These are phyloP conservation scores for Nemurella pictetii DNA, from an alignment of 2,888 invertebrate genomes.

Conservation along the genomic window DNA sequence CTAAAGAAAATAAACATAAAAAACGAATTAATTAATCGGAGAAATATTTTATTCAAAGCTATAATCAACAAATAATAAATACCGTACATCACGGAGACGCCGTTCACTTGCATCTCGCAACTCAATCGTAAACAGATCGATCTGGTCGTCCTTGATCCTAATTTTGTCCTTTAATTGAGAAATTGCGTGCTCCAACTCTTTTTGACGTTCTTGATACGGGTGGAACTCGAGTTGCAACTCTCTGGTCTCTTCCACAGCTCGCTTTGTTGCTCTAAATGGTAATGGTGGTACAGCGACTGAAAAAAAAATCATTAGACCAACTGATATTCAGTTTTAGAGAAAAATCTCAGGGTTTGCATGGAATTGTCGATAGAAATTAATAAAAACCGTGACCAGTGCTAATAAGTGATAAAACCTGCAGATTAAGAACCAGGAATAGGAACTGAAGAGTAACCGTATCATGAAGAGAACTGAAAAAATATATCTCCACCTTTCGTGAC, in stretches of 20 bases:
- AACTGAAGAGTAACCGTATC: too few relatives aligned
- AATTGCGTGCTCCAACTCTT: neutral
- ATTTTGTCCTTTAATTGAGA: neutral
- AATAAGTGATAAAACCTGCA: too few relatives aligned
- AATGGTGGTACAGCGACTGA: too few relatives aligned
- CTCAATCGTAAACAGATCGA: neutral
- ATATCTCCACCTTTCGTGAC: conserved; percentile 42
- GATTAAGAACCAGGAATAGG: too few relatives aligned
- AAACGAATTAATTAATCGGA: neutral
- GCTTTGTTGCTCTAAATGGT: neutral
- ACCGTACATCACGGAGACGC: conserved; percentile 79
- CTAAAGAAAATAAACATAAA: conserved; percentile 37
- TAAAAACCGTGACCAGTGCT: too few relatives aligned
- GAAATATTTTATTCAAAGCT: neutral
- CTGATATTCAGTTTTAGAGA: too few relatives aligned
- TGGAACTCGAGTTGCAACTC: neutral
- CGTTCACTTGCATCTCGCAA: conserved; percentile 66
- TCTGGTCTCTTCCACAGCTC: neutral
- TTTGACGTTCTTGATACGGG: neutral
- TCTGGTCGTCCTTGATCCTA: neutral
- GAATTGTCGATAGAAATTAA: too few relatives aligned
- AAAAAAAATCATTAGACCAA: too few relatives aligned
- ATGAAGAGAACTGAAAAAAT: too few relatives aligned
- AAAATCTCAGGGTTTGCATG: too few relatives aligned
- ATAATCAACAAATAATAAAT: too few relatives aligned